Evolutionary conservation across 2,888 invertebrate genomes (phyloP), one percentile per base, ranked within the genome.

Genomic region (Drosophila anomalata): DNA sequence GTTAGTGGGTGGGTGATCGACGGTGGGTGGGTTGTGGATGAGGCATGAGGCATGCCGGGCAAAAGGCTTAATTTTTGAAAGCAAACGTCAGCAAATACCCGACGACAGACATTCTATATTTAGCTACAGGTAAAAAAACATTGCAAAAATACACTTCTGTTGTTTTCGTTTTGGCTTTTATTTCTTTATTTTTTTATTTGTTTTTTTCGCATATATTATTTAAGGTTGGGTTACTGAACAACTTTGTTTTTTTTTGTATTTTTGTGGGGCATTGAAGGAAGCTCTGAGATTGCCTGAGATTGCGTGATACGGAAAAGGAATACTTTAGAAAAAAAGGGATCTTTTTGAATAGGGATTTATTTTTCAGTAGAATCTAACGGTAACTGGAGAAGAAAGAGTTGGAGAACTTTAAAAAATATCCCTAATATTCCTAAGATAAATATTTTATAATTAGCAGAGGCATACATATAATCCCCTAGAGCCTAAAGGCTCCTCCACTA

Each of bases 71-170:
- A 52, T 65, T 87, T 78, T 82, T 79, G 66, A 68, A 77, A 73
- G 72, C 53, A 70, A 78, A 69, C 88, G 83, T 87, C 86, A 87
- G 83, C 82, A 68, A 67, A 59, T 58, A 56, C 75, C 73, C 76
- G 75, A 68, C 71, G 68, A 75, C 76, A 86, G 87, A 80, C 76
- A 68, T 70, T 82, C 84, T 87, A 87, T 78, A 84, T 78, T 82
- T 82, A 82, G 84, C 60, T 24, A 81, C 87, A 87, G 82, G 87
- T 80, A 82, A 80, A 78, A 78, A 85, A 73, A 81, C 80, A 69
- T 50, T 69, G 66, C 66, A 48, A 54, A 65, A 65, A 65, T 52
- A 65, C 65, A 65, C 17, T 41, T 46, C 78, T 73, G 57, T 50
- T 52, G 66, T 41, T 59, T 70, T 55, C 51, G 62, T 54, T 71